Conservation (phyloP, 2,888 invertebrate genomes). For the Lamellibrachia columna region DNA sequence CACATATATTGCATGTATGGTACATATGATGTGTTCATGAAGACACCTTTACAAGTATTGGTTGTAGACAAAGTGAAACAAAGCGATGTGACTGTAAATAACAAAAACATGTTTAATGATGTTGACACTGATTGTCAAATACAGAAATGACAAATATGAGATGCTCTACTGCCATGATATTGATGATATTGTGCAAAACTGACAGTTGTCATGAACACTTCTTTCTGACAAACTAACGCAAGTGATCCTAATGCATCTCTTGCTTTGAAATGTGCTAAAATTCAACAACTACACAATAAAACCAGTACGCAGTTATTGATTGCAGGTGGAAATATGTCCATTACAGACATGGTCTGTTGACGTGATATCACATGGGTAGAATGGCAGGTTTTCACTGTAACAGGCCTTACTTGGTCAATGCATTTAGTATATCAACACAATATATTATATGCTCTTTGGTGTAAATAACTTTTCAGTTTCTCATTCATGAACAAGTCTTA, state of each 20-base stretch:
- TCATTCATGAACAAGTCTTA: background rate
- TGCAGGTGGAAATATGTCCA: background rate
- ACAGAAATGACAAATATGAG: background rate
- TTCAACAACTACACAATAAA: background rate
- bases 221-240: background rate
- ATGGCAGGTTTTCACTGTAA: background rate
- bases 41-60: background rate
- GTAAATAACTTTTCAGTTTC: background rate
- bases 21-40: background rate
- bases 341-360: background rate
- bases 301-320: background rate
- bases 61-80: background rate
- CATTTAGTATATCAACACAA: background rate
- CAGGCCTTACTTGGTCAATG: background rate
- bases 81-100: background rate
- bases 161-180: background rate
- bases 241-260: background rate
- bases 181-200: background rate
- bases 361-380: background rate
- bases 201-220: background rate
- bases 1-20: too few species aligned
- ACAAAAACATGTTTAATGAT: background rate
- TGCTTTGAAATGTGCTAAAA: background rate
- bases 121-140: slow-evolving; percentile 6
- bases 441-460: background rate